Evolutionary conservation across 2,113 vertebrate species (phyloP).

Genomic region (Machaerirhynchus nigripectus): DNA sequence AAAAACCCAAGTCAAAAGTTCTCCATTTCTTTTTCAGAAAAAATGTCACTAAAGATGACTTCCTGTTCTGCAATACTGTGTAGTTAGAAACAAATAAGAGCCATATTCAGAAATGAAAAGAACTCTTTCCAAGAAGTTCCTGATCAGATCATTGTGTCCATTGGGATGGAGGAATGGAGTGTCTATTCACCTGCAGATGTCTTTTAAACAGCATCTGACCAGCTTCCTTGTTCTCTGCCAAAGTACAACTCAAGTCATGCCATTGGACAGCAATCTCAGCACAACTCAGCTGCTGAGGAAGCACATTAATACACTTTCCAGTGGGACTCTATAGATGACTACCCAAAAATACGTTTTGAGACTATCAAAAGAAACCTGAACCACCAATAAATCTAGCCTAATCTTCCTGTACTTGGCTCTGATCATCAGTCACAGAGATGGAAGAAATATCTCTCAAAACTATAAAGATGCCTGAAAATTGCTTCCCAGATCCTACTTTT

Average conservation of each 20-base stretch:
- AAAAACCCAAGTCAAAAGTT: neutral
- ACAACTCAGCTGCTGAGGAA: neutral
- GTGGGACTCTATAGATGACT: neutral
- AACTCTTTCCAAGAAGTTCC: neutral
- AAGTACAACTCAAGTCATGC: neutral
- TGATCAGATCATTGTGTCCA: neutral
- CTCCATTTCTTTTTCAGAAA: neutral
- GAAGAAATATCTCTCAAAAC: neutral
- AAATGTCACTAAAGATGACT: neutral
- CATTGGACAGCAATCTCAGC: neutral
- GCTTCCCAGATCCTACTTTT: neutral
- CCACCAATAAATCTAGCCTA: neutral
- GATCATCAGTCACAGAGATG: neutral
- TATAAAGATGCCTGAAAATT: neutral
- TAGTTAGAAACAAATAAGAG: neutral
- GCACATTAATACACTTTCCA: neutral
- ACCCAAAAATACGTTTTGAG: neutral
- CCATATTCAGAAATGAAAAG: neutral
- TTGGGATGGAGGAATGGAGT: neutral
- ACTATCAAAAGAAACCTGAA: neutral
- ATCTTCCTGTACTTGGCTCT: neutral
- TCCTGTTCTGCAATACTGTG: neutral
- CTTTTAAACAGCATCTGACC: neutral
- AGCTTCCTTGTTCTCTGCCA: neutral
- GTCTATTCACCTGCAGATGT: neutral